Evolutionary conservation across 2,113 vertebrate genomes (phyloP).

Genomic region (Typhlomys cinereus): DNA sequence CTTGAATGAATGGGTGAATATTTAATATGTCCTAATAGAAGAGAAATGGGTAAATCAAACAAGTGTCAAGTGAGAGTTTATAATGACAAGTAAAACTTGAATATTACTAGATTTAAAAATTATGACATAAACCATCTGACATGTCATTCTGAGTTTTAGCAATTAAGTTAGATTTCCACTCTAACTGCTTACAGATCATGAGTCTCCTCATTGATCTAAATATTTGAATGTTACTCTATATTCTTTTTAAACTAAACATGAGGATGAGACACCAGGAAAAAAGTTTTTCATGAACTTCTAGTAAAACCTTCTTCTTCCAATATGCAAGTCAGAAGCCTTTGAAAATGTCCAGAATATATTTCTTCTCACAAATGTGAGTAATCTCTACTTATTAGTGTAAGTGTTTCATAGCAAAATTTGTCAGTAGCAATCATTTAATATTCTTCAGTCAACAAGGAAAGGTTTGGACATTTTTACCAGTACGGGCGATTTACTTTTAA

Average conservation of each 20-base stretch:
- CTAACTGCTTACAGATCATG: neutral
- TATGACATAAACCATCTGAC: neutral
- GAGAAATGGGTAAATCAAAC: neutral
- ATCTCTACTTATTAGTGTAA: too few species aligned
- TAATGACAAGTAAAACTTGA: neutral
- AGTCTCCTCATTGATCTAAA: neutral
- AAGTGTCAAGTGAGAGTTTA: neutral
- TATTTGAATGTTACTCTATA: neutral
- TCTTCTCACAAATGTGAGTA: too few species aligned
- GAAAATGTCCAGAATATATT: too few species aligned
- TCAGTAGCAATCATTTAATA: too few species aligned
- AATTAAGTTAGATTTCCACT: neutral
- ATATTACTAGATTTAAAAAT: conserved; percentile 13
- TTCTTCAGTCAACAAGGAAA: too few species aligned
- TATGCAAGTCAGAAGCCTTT: too few species aligned
- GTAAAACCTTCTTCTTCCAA: too few species aligned
- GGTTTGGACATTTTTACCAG: too few species aligned
- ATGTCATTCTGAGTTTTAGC: neutral
- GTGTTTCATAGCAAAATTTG: too few species aligned
- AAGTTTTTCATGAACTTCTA: too few species aligned
- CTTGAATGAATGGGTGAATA: neutral
- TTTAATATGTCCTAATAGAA: neutral
- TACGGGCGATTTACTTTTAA: too few species aligned
- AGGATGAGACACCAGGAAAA: neutral
- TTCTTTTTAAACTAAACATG: neutral